A percentile compares a stretch with the other conserved stretches of the same genome.
These are phyloP conservation scores for Dendropsophus ebraccatus DNA, from an alignment of 2,113 vertebrate species.

Conservation along the genomic window DNA sequence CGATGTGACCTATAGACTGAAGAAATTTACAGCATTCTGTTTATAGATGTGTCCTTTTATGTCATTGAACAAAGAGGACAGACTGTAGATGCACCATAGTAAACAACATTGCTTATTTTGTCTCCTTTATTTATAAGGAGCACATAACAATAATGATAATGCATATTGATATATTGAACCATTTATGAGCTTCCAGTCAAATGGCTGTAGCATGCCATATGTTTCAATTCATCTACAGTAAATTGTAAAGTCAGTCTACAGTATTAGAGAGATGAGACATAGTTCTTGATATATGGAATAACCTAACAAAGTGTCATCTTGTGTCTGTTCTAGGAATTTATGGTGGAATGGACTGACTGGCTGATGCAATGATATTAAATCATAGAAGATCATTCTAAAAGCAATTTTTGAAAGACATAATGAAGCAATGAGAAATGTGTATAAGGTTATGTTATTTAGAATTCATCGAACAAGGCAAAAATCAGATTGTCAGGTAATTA, in stretches of 20 bases:
- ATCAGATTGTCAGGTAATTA: no score
- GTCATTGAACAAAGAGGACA: background rate
- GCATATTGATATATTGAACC: background rate
- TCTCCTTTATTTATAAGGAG: background rate
- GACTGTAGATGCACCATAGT: background rate
- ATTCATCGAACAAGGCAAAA: no score
- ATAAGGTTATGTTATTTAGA: no score
- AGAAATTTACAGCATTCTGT: no score
- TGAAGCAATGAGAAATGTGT: no score
- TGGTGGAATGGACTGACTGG: background rate
- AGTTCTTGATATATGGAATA: background rate
- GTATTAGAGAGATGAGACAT: background rate
- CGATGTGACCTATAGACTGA: no score
- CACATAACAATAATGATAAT: background rate
- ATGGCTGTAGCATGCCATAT: background rate
- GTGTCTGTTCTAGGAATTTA: background rate
- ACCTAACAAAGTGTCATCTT: background rate
- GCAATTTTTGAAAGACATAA: background rate
- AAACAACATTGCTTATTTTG: background rate
- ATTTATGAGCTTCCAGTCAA: background rate
- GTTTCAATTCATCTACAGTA: background rate
- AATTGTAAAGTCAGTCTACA: background rate
- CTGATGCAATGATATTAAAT: background rate
- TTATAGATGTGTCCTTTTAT: background rate
- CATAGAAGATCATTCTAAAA: no score